These are phyloP conservation scores for Dynastes grantii DNA, from an alignment of 2,888 invertebrate species.

Conservation along the genomic window DNA sequence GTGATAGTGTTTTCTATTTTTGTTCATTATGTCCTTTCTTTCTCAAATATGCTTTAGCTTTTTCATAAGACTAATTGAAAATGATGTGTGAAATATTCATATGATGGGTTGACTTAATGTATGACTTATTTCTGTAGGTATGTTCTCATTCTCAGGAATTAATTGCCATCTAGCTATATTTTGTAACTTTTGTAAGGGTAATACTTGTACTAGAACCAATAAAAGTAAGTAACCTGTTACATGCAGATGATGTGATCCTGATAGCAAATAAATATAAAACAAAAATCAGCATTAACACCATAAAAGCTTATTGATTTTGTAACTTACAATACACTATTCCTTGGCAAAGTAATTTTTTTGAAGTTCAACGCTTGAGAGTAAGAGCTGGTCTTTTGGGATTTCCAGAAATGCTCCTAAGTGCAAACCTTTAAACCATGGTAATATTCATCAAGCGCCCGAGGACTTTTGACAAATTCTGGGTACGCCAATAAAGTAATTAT, in stretches of 20 bases:
- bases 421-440: conserved; percentile 67
- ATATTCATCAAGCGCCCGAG: conserved; percentile 62
- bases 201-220: too few species aligned
- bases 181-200: too few species aligned
- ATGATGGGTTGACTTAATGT: too few species aligned
- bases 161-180: too few species aligned
- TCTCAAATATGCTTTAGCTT: too few species aligned
- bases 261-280: neutral
- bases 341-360: conserved; percentile 60
- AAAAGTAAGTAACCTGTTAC: too few species aligned
- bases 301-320: neutral
- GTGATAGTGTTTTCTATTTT: neutral
- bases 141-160: too few species aligned
- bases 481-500: conserved; percentile 68
- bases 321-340: conserved; percentile 62
- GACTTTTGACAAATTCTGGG: conserved; percentile 63
- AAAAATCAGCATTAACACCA: neutral
- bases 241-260: too few species aligned
- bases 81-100: too few species aligned
- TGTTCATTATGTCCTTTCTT: too few species aligned
- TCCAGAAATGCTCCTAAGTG: conserved; percentile 67
- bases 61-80: too few species aligned
- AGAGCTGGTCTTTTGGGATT: conserved; percentile 64
- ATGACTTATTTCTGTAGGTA: too few species aligned
- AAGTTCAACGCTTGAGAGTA: conserved; percentile 65